Evolutionary conservation across 2,113 vertebrate species (phyloP).

Genomic region (Platysteira castanea): DNA sequence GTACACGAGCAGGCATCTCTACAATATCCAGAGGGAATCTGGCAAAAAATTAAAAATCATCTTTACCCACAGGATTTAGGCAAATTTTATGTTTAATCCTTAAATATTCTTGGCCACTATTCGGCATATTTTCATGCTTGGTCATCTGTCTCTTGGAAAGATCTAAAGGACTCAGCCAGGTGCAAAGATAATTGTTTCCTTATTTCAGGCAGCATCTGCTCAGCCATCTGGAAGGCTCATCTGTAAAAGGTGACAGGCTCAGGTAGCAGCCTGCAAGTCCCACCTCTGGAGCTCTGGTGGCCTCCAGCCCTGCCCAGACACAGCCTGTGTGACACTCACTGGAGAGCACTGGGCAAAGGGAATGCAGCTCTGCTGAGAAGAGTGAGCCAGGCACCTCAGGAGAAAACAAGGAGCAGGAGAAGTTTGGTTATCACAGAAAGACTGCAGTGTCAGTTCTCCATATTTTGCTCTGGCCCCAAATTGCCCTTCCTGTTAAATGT

Average conservation of each 20-base stretch:
- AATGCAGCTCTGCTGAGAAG: neutral
- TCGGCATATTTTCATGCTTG: neutral
- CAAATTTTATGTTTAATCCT: constrained; percentile 24
- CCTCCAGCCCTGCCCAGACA: neutral
- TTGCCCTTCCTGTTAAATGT: neutral
- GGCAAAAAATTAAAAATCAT: neutral
- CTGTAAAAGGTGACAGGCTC: constrained; percentile 12
- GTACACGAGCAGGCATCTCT: neutral
- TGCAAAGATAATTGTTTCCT: constrained; percentile 42
- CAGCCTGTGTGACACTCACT: neutral
- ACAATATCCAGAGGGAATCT: neutral
- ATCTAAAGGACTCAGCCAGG: constrained; percentile 7
- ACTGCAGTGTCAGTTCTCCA: neutral
- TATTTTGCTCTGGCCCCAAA: neutral
- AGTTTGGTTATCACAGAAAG: neutral
- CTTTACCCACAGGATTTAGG: neutral
- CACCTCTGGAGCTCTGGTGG: neutral
- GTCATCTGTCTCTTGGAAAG: constrained; percentile 11
- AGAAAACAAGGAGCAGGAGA: neutral
- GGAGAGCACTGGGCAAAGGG: neutral
- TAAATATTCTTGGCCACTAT: neutral
- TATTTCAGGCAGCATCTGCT: constrained; percentile 29
- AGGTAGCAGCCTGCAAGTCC: neutral
- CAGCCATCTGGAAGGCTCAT: constrained; percentile 1
- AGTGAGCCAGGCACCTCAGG: neutral